Evolutionary conservation across 2,113 vertebrate species (phyloP).

Genomic region (Atlantisia rogersi): DNA sequence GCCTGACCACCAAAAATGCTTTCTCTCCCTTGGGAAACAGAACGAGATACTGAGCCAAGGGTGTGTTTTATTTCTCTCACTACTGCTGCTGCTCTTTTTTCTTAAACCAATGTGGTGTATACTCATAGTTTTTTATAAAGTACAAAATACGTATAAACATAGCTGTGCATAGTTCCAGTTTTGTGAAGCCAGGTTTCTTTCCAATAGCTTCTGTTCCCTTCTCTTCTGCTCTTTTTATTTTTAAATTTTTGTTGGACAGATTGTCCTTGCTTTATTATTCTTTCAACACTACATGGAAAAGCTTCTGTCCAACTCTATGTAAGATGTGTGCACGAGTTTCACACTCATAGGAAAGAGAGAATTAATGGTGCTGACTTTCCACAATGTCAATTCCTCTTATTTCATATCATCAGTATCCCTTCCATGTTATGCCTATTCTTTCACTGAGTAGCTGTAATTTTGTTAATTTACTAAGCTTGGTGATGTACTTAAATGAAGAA

Average conservation of each 20-base stretch:
- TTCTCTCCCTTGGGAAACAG: background rate
- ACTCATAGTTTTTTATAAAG: constrained; percentile 24
- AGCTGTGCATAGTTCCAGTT: background rate
- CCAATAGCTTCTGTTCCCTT: background rate
- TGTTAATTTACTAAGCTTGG: background rate
- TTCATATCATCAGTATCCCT: background rate
- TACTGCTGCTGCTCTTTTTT: constrained; percentile 27
- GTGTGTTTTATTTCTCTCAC: constrained; percentile 49
- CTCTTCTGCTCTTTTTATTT: background rate
- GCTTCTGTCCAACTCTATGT: background rate
- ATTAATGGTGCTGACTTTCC: background rate
- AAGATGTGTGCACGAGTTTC: background rate
- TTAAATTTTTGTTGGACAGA: background rate
- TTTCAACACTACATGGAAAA: background rate
- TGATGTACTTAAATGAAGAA: background rate
- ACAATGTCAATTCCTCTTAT: background rate
- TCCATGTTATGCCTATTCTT: background rate
- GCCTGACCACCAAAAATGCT: constrained; percentile 38
- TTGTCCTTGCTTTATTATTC: background rate
- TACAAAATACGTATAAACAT: background rate
- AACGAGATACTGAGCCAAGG: constrained; percentile 20
- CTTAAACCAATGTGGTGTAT: constrained; percentile 1
- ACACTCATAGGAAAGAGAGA: background rate
- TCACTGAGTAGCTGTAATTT: background rate
- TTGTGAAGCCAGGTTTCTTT: background rate